These are phyloP conservation scores for Platycheirus rosarum DNA, from an alignment of 2,888 invertebrate genomes.

Conservation along the genomic window DNA sequence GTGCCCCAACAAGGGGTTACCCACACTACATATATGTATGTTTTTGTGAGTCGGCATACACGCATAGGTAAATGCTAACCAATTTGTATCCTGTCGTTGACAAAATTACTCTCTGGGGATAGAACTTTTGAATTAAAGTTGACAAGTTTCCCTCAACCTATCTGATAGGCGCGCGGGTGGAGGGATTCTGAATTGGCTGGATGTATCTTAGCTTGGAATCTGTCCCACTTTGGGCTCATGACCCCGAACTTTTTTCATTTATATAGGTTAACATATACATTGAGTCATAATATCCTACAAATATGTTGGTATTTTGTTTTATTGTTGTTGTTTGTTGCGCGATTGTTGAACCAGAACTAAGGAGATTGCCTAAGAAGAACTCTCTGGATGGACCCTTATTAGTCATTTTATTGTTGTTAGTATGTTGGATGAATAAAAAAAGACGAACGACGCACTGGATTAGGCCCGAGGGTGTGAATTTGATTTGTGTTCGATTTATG, in stretches of 20 bases:
- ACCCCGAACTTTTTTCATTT: conserved; percentile 19
- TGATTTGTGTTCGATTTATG: conserved; percentile 48
- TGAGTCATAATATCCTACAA: conserved; percentile 50
- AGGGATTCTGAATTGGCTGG: conserved; percentile 30
- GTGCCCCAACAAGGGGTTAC: conserved; percentile 5
- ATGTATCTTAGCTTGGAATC: conserved; percentile 36
- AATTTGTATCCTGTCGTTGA: conserved; percentile 68
- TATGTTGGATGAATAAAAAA: neutral
- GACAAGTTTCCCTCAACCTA: conserved; percentile 50
- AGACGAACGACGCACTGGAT: conserved; percentile 16
- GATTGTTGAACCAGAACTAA: conserved; percentile 44
- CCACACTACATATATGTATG: neutral
- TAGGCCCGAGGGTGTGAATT: conserved; percentile 33
- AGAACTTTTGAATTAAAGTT: conserved; percentile 63
- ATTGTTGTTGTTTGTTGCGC: conserved; percentile 49
- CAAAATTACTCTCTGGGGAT: conserved; percentile 64
- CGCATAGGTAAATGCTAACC: conserved; percentile 66
- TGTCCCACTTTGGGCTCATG: neutral
- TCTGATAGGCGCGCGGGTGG: neutral
- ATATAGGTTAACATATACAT: neutral
- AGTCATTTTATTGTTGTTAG: conserved; percentile 35
- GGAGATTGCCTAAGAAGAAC: conserved; percentile 25
- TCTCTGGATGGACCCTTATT: conserved; percentile 55
- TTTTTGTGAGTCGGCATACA: conserved; percentile 33
- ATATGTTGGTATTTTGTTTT: conserved; percentile 48